Evolutionary conservation across 2,888 invertebrate genomes (phyloP).

Genomic region (Zele albiditarsus): DNA sequence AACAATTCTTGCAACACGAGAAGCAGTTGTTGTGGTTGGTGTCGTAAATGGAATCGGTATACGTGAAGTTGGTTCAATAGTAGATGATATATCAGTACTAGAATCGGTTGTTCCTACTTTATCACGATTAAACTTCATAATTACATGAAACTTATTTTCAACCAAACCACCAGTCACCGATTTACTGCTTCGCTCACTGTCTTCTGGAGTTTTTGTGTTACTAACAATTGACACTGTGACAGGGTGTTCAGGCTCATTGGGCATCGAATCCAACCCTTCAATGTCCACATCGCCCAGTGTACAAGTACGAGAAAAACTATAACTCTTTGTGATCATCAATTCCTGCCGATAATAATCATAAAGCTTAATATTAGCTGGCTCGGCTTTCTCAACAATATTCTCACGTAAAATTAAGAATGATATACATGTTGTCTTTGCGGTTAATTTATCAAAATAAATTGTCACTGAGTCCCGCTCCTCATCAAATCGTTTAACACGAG

Average conservation of each 20-base stretch:
- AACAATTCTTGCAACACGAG: not conserved
- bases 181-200: conserved; percentile 9
- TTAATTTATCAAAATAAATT: conserved; percentile 75
- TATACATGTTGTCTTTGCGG: conserved; percentile 72
- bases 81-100: not conserved
- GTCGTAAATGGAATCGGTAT: conserved; percentile 23
- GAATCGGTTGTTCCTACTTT: not conserved
- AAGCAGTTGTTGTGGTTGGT: conserved; percentile 22
- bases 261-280: conserved; percentile 34
- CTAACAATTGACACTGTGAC: not conserved
- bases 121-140: not conserved
- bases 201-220: conserved; percentile 3
- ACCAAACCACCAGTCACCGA: not conserved
- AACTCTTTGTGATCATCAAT: conserved; percentile 72
- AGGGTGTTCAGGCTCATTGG: conserved; percentile 33
- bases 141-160: conserved; percentile 2
- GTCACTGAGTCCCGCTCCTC: conserved; percentile 73
- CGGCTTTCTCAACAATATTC: conserved; percentile 72
- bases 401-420: conserved; percentile 74
- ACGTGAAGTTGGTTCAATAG: not conserved
- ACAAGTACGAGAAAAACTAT: conserved; percentile 63
- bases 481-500: conserved; percentile 75
- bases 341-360: conserved; percentile 80
- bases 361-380: conserved; percentile 76
- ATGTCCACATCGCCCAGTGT: conserved; percentile 58